Base-by-base conservation (phyloP, 30 jellyfish, hydroid and myxozoan species). In the Cassiopea xamachana region DNA sequence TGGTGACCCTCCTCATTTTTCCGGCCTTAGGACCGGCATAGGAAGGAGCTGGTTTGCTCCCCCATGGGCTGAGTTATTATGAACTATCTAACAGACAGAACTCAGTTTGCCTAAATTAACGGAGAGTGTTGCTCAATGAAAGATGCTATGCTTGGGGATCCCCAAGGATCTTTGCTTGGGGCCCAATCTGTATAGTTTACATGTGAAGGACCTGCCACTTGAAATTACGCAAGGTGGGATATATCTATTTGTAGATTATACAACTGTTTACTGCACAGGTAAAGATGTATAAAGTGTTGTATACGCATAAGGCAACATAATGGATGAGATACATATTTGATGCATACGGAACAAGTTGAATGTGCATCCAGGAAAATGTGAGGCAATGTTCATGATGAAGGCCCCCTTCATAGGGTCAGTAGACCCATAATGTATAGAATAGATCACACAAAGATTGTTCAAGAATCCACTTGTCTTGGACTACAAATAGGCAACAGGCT, bases 91-190 rank as follows among this genome's bases (percentile, higher is more conserved):
- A 73, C 43, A 80, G 92, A 90, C 84, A 81, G 90, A 79, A 68
- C 85, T 69, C 96, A 89, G 79, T 69, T 43, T 72, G 86, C 96
- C 50, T 87, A 61, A 69, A 72, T 89, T 60, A 89, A 89, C 79
- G 92, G 96, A 5, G 71, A 49, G 49, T 48, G 82, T 73, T 2
- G 90, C 77, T 47, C 86, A 79, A 79, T 81, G 79, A 73, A 79
- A 69, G 82, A 62, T 89, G 87, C 72, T 44, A 48, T 39, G 75
- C 79, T 46, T 69, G 95, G 92, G 2, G 95, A 77, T 60, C 95
- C 95, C 77, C 95, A 69, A 19, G 94, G 94, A 87, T 87, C 94
- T 70, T 48, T 87, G 45, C 91, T 87, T 55, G 59, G 95, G 95
- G 61, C 95, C 92, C 6, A 77, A 71, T 43, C 79, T 27, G 73